phyloP scores from a whole-genome alignment of 1,140 invertebrate genomes.

The Rhagoletis pomonella region DNA sequence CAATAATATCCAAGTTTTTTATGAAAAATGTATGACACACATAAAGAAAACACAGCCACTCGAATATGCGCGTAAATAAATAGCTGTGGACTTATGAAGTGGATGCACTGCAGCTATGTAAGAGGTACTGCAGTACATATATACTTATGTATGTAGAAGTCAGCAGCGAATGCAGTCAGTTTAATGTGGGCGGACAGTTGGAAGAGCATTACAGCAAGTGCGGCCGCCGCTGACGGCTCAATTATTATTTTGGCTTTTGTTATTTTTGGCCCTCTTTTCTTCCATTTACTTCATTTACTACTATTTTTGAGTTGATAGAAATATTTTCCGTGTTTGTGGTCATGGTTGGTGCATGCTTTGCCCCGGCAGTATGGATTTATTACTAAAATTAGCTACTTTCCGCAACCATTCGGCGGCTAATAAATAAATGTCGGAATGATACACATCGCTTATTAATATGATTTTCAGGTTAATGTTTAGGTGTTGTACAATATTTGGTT shows the following conservation, averaged over 20 bases:
- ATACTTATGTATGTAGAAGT: conserved; percentile 9
- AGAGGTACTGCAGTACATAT: neutral
- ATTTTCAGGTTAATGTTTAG: too few relatives aligned
- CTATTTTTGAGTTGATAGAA: neutral
- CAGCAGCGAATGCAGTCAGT: neutral
- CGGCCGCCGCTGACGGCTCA: neutral
- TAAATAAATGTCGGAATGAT: too few relatives aligned
- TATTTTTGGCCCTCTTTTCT: neutral
- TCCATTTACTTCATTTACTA: neutral
- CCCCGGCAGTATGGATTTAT: conserved; percentile 11
- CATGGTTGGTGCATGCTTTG: neutral
- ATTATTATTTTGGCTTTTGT: neutral
- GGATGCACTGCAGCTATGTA: neutral
- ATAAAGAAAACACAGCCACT: too few relatives aligned
- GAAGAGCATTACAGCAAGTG: conserved; percentile 8
- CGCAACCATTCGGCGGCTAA: too few relatives aligned
- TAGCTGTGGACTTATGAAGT: neutral
- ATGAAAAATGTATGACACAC: neutral
- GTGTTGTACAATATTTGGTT: too few relatives aligned
- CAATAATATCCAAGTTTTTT: neutral
- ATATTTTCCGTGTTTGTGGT: neutral
- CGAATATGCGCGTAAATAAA: neutral
- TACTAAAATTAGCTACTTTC: neutral
- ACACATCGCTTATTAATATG: too few relatives aligned
- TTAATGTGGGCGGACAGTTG: conserved; percentile 10